phyloP scores from a whole-genome alignment of 2,888 invertebrate species.

The Neoitamus cyanurus region DNA sequence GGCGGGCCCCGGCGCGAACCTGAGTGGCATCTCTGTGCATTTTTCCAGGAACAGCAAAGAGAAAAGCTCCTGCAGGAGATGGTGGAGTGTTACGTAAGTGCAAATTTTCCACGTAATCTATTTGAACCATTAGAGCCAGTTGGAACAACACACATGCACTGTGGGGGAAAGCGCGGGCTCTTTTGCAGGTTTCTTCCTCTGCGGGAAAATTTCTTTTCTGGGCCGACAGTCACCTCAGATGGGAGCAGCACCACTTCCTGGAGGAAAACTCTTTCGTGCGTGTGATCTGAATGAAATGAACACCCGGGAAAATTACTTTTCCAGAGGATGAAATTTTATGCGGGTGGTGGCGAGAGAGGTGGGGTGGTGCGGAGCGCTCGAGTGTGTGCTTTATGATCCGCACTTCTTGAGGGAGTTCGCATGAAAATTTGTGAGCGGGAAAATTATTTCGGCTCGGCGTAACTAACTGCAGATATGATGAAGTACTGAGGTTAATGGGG shows the following conservation, averaged over 20 bases:
- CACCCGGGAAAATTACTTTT: conserved; percentile 52
- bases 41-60: background rate
- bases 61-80: background rate
- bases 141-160: background rate
- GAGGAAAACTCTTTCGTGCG: conserved; percentile 57
- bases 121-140: conserved; percentile 49
- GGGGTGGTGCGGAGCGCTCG: background rate
- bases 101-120: conserved; percentile 53
- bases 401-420: conserved; percentile 42
- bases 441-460: conserved; percentile 51
- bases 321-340: conserved; percentile 48
- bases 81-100: conserved; percentile 30
- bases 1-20: background rate
- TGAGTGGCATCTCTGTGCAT: conserved; percentile 8
- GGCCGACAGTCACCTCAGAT: background rate
- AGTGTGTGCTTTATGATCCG: conserved; percentile 50
- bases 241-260: background rate
- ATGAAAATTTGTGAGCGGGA: conserved; percentile 53
- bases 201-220: conserved; percentile 26
- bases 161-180: background rate
- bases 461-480: conserved; percentile 52
- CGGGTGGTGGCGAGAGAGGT: background rate
- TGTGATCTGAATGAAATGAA: conserved; percentile 56
- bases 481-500: conserved; percentile 51
- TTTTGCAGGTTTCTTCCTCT: background rate